Evolutionary conservation across 2,113 vertebrate species (phyloP).

Genomic region (Chitala chitala): DNA sequence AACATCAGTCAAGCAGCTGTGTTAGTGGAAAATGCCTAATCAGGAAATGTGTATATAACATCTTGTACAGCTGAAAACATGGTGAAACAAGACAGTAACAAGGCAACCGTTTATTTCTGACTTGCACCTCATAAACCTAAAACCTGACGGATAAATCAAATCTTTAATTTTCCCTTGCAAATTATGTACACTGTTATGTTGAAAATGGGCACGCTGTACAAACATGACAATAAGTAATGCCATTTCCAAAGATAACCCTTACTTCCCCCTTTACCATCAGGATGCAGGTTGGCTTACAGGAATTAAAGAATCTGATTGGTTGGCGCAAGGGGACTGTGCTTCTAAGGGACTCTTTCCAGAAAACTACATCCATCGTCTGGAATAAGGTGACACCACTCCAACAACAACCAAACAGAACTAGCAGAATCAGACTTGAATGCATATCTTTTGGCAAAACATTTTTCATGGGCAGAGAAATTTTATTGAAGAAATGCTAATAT

Average conservation of each 20-base stretch:
- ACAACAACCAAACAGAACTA: conserved; percentile 16
- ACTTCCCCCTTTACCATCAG: conserved; percentile 54
- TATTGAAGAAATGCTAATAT: background rate
- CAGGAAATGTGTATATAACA: too few species aligned
- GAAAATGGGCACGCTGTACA: too few species aligned
- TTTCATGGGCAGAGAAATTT: background rate
- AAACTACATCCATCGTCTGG: conserved; percentile 79
- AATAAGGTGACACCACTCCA: conserved; percentile 50
- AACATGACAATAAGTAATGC: too few species aligned
- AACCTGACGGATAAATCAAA: too few species aligned
- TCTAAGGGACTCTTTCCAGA: conserved; percentile 92
- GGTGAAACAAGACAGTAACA: too few species aligned
- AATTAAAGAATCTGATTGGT: conserved; percentile 83
- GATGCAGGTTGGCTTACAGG: conserved; percentile 95
- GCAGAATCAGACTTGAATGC: background rate
- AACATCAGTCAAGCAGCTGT: background rate
- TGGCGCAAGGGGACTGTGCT: conserved; percentile 62
- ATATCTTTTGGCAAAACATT: background rate
- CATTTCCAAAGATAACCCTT: conserved; percentile 19
- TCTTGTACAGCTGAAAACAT: too few species aligned
- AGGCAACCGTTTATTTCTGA: too few species aligned
- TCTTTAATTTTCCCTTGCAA: too few species aligned
- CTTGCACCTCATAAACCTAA: too few species aligned
- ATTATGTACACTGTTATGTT: too few species aligned
- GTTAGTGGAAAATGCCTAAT: too few species aligned